These are phyloP conservation scores for Orchesellides sinensis DNA, from an alignment of 2,888 invertebrate species.

Conservation along the genomic window DNA sequence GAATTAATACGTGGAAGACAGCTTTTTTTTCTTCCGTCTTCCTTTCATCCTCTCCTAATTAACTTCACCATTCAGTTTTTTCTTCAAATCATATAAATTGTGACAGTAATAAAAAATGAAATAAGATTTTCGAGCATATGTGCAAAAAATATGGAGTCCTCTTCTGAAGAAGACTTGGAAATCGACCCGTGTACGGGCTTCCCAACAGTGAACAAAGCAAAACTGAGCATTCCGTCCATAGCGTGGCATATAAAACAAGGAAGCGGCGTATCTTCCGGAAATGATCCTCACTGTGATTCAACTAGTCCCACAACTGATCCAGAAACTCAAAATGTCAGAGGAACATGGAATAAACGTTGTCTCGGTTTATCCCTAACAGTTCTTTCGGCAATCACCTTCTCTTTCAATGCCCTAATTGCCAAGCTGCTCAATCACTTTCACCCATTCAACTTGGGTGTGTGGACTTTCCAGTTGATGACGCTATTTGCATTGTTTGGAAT, in stretches of 20 bases:
- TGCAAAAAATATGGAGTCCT: neutral
- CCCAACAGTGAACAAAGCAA: slow-evolving; percentile 36
- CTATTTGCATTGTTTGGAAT: slow-evolving; percentile 34
- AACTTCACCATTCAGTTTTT: too few species aligned
- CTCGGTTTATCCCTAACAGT: slow-evolving; percentile 44
- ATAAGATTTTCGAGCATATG: too few species aligned
- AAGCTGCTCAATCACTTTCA: slow-evolving; percentile 57
- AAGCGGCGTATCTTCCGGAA: neutral
- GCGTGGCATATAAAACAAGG: slow-evolving; percentile 2
- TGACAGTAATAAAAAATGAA: too few species aligned
- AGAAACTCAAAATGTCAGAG: neutral
- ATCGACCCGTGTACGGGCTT: slow-evolving; percentile 41
- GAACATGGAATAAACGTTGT: slow-evolving; percentile 17
- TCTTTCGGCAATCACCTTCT: slow-evolving; percentile 54
- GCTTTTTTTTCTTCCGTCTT: too few species aligned
- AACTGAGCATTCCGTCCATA: slow-evolving; percentile 37
- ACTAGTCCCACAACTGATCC: neutral
- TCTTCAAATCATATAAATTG: too few species aligned
- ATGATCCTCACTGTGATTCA: neutral
- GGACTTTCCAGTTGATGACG: slow-evolving; percentile 62
- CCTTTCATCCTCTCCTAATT: too few species aligned
- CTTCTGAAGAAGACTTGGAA: neutral
- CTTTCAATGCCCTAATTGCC: slow-evolving; percentile 53
- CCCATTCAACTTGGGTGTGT: slow-evolving; percentile 62
- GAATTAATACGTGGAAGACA: too few species aligned